Evolutionary conservation across 2,797 vertebrate genomes (phyloP), one percentile per base, ranked within the genome.

Genomic region (Spinus olivaceus): DNA sequence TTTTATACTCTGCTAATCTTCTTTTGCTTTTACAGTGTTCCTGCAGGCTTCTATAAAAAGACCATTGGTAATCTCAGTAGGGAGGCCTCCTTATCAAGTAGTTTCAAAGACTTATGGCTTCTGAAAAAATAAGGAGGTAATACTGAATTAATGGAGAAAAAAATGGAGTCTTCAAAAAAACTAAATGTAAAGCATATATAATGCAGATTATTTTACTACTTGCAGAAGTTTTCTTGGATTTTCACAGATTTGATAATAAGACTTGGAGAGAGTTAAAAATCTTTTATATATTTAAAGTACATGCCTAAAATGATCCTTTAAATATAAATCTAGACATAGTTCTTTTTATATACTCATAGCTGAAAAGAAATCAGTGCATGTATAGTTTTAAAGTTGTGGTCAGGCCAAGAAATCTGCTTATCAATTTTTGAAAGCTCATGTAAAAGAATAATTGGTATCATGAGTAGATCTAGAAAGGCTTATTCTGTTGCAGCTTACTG

Each of bases 1-100:
- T 96, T 94, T 93, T 93, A 57, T 96, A 94, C 71, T 64, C 54
- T 93, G 41, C 84, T 97, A 97, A 95, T 97, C 59, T 85, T 77
- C 81, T 95, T 94, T 90, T 35, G 50, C 92, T 85, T 96, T 90
- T 92, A 56, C 79, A 57, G 66, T 91, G 61, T 82, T 94, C 88
- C 57, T 74, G 47, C 57, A 80, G 69, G 49, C 37, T 95, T 76
- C 87, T 90, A 66, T 95, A 94, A 92, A 95, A 97, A 94, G 84
- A 27, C 41, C 78, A 33, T 83, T 85, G 92, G 89, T 93, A 94
- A 88, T 86, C 95, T 97, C 65, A 56, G 59, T 89, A 83, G 59
- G 27, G 47, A 94, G 59, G 19, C 67, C 59, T 65, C 72, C 72
- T 82, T 96, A 84, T 80, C 83, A 70, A 87, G 61, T 41, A 76